These are phyloP conservation scores for Orchesellides sinensis DNA, from an alignment of 2,888 invertebrate species.

Conservation along the genomic window DNA sequence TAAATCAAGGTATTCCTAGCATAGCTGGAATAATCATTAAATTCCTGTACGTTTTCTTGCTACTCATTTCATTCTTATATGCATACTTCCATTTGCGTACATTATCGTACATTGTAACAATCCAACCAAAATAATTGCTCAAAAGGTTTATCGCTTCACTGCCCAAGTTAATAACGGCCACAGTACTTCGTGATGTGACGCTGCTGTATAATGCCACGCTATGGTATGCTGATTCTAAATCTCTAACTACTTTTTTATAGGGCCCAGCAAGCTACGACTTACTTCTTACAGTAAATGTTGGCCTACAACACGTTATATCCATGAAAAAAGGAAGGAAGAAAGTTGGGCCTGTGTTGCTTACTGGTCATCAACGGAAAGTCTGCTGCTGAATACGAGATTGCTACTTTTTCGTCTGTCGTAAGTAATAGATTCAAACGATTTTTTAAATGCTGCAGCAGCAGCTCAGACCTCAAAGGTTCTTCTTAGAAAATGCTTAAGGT, in stretches of 20 bases:
- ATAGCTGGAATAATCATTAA: too few species aligned
- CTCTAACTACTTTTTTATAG: neutral
- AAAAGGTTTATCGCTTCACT: constrained; percentile 72
- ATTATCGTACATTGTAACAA: constrained; percentile 50
- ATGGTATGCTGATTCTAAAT: neutral
- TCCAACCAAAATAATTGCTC: constrained; percentile 70
- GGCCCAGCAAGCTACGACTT: too few species aligned
- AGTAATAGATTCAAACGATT: constrained; percentile 51
- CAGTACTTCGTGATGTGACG: constrained; percentile 30
- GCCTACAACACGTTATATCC: neutral
- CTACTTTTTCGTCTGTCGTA: constrained; percentile 27
- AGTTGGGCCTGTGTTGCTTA: constrained; percentile 10
- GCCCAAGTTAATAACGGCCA: constrained; percentile 71
- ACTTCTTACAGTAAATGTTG: too few species aligned
- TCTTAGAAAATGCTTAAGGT: neutral
- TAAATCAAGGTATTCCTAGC: neutral
- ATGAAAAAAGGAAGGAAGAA: constrained; percentile 31
- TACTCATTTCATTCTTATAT: too few species aligned
- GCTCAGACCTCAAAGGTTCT: too few species aligned
- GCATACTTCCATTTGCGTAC: too few species aligned
- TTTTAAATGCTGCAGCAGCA: neutral
- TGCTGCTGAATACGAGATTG: constrained; percentile 55
- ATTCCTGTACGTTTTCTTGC: too few species aligned
- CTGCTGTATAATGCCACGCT: neutral
- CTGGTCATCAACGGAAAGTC: constrained; percentile 40